phyloP scores from a whole-genome alignment of 1,140 invertebrate genomes.

The Dryas iulia region DNA sequence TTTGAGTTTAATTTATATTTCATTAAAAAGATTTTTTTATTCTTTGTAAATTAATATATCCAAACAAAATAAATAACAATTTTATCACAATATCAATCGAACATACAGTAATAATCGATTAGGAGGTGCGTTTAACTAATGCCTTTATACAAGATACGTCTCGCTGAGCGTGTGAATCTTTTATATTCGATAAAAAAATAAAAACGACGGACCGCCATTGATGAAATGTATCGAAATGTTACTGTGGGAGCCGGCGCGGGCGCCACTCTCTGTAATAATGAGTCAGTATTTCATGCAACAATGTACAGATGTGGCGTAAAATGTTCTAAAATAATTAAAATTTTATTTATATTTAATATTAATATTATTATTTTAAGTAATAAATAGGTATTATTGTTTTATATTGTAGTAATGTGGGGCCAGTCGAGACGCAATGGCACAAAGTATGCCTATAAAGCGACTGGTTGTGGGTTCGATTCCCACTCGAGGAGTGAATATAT shows the following conservation, averaged over 20 bases:
- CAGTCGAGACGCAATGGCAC: too few relatives aligned
- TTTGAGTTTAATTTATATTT: too few relatives aligned
- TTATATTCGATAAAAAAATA: conserved; percentile 39
- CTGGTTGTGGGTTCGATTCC: too few relatives aligned
- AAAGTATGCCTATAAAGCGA: too few relatives aligned
- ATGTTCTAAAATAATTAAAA: neutral
- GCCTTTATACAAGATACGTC: conserved; percentile 40
- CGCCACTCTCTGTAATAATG: conserved; percentile 51
- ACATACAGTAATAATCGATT: conserved; percentile 27
- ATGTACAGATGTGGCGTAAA: neutral
- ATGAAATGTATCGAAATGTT: conserved; percentile 54
- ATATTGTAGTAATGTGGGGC: too few relatives aligned
- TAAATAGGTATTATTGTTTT: too few relatives aligned
- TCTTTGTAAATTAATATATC: too few relatives aligned
- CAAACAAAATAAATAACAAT: too few relatives aligned
- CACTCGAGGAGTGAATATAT: too few relatives aligned
- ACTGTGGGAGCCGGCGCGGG: conserved; percentile 52
- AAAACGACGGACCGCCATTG: conserved; percentile 44
- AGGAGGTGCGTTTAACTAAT: conserved; percentile 30
- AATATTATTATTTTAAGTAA: too few relatives aligned
- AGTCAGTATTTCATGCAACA: conserved; percentile 43
- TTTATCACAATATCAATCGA: conserved; percentile 41
- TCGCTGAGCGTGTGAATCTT: conserved; percentile 62
- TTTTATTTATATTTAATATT: too few relatives aligned
- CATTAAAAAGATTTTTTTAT: too few relatives aligned